These are phyloP conservation scores for Salpingus planirostris DNA, from an alignment of 2,888 invertebrate species.

Conservation along the genomic window DNA sequence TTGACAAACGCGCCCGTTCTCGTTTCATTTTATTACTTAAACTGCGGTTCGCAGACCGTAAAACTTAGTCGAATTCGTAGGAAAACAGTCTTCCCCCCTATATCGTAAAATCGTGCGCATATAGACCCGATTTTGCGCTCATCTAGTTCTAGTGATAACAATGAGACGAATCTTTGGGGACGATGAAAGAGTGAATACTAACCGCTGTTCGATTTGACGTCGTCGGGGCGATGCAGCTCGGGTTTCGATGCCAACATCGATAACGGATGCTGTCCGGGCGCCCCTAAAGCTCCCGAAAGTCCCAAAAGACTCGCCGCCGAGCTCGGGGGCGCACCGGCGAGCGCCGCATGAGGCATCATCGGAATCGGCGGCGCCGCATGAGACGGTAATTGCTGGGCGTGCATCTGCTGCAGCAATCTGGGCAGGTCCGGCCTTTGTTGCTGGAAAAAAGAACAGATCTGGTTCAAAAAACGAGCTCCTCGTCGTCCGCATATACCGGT, in stretches of 20 bases:
- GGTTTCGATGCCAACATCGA: constrained; percentile 71
- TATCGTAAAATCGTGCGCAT: constrained; percentile 4
- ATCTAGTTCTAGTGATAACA: too few relatives aligned
- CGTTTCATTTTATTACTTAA: constrained; percentile 20
- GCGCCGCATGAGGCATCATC: constrained; percentile 60
- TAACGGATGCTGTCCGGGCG: constrained; percentile 63
- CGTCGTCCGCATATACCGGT: too few relatives aligned
- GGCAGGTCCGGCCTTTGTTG: constrained; percentile 81
- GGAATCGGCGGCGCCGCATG: constrained; percentile 66
- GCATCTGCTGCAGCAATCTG: constrained; percentile 83
- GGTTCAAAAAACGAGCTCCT: neutral
- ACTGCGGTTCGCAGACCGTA: constrained; percentile 23
- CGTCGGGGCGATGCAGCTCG: constrained; percentile 66
- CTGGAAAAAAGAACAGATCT: constrained; percentile 45
- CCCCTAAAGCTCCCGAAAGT: constrained; percentile 52
- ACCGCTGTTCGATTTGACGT: constrained; percentile 70
- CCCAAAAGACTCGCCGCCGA: constrained; percentile 52
- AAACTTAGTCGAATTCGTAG: constrained; percentile 22
- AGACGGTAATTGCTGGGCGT: constrained; percentile 74
- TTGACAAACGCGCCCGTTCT: constrained; percentile 13
- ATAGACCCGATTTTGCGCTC: too few relatives aligned
- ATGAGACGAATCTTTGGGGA: too few relatives aligned
- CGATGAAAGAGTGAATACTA: constrained; percentile 39
- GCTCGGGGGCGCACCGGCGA: constrained; percentile 47
- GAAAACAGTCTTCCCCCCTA: constrained; percentile 14